These are phyloP conservation scores for Megathymus violae DNA, from an alignment of 1,140 invertebrate species.

Conservation along the genomic window DNA sequence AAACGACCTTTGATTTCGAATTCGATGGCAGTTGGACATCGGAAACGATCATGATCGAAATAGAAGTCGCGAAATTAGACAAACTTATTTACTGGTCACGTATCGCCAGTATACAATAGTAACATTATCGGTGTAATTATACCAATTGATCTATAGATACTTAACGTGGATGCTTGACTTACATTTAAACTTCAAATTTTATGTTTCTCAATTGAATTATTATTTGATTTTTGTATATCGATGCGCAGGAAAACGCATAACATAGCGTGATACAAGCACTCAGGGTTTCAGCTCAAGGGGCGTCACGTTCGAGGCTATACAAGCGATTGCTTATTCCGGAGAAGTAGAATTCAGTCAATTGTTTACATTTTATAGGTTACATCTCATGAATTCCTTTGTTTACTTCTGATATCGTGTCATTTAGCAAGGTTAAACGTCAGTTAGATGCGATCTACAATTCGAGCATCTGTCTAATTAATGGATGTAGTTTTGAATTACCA, in stretches of 20 bases:
- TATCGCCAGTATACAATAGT: too few relatives aligned
- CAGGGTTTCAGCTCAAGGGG: slow-evolving; percentile 61
- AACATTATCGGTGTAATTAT: too few relatives aligned
- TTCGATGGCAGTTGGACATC: background rate
- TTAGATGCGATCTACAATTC: too few relatives aligned
- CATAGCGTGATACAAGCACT: too few relatives aligned
- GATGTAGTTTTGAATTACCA: too few relatives aligned
- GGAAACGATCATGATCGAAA: slow-evolving; percentile 7
- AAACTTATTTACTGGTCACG: slow-evolving; percentile 37
- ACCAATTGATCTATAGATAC: too few relatives aligned
- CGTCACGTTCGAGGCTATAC: slow-evolving; percentile 62
- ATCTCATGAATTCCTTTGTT: slow-evolving; percentile 6
- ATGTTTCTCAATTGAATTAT: too few relatives aligned
- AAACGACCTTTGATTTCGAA: slow-evolving; percentile 24
- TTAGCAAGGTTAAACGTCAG: too few relatives aligned
- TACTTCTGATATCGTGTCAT: slow-evolving; percentile 1
- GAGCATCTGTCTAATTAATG: too few relatives aligned
- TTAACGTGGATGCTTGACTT: too few relatives aligned
- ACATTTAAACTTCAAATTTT: too few relatives aligned
- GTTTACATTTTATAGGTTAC: slow-evolving; percentile 18
- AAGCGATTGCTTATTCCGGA: slow-evolving; percentile 49
- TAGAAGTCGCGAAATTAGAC: slow-evolving; percentile 22
- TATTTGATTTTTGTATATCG: slow-evolving; percentile 29
- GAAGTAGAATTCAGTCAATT: slow-evolving; percentile 30
- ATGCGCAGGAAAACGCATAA: slow-evolving; percentile 50